phyloP scores from a whole-genome alignment of 2,888 invertebrate species.

The Mechanitis messenoides region DNA sequence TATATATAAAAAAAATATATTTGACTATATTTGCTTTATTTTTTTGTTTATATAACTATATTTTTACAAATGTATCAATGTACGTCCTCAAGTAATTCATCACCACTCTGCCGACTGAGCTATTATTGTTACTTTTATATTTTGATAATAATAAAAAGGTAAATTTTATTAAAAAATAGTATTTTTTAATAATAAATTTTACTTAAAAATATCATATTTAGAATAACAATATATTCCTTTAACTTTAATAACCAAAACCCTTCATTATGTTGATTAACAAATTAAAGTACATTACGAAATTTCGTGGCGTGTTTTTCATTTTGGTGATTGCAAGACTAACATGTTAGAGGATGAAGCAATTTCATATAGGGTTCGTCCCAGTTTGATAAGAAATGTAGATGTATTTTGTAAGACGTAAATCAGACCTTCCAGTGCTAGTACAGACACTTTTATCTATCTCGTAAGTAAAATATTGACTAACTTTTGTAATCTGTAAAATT shows the following conservation, averaged over 20 bases:
- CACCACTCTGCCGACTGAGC: no score
- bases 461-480: constrained; percentile 1
- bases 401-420: constrained; percentile 8
- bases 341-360: constrained; percentile 15
- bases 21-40: no score
- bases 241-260: not conserved
- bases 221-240: not conserved
- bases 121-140: no score
- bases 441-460: not conserved
- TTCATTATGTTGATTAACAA: constrained; percentile 20
- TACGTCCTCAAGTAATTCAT: no score
- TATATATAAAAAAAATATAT: no score
- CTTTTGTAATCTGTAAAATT: not conserved
- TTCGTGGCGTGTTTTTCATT: constrained; percentile 15
- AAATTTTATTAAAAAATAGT: no score
- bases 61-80: no score
- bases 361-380: constrained; percentile 11
- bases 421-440: constrained; percentile 2
- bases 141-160: no score
- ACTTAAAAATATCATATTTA: no score
- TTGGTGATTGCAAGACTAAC: constrained; percentile 15
- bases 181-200: no score
- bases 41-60: no score
- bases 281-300: constrained; percentile 17
- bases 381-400: constrained; percentile 17